Evolutionary conservation across 92 coral and sea anemone species (phyloP).

Genomic region (Actinostola sp.): DNA sequence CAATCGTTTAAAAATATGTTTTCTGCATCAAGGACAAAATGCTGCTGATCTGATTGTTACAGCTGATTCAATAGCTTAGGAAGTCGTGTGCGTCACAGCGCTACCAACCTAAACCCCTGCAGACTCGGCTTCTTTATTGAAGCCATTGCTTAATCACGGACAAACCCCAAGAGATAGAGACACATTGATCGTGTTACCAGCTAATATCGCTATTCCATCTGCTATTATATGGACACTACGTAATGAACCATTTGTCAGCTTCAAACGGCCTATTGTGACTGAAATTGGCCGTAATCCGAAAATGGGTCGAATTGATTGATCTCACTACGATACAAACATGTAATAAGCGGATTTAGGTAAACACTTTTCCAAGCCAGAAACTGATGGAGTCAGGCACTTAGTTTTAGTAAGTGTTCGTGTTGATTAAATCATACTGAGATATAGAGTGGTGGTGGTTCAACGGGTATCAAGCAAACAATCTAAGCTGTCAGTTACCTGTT

Average conservation of each 20-base stretch:
- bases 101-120: background rate
- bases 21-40: background rate
- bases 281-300: slow-evolving; percentile 15
- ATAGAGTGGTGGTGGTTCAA: background rate
- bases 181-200: too few relatives aligned
- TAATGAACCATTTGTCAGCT: background rate
- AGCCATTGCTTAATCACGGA: too few relatives aligned
- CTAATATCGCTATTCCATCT: slow-evolving; percentile 8
- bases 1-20: background rate
- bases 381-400: background rate
- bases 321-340: slow-evolving; percentile 2
- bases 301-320: slow-evolving; percentile 27
- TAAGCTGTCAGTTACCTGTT: slow-evolving; percentile 46
- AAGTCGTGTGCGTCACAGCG: background rate
- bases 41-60: slow-evolving; percentile 2
- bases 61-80: background rate
- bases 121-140: too few relatives aligned
- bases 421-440: background rate
- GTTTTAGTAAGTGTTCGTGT: background rate
- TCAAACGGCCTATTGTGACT: slow-evolving; percentile 8
- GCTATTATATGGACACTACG: background rate
- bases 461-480: background rate
- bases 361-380: background rate
- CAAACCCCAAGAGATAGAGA: too few relatives aligned
- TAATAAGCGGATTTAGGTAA: slow-evolving; percentile 29